These are phyloP conservation scores for Thrips palmi DNA, from an alignment of 1,140 invertebrate genomes.

Conservation along the genomic window DNA sequence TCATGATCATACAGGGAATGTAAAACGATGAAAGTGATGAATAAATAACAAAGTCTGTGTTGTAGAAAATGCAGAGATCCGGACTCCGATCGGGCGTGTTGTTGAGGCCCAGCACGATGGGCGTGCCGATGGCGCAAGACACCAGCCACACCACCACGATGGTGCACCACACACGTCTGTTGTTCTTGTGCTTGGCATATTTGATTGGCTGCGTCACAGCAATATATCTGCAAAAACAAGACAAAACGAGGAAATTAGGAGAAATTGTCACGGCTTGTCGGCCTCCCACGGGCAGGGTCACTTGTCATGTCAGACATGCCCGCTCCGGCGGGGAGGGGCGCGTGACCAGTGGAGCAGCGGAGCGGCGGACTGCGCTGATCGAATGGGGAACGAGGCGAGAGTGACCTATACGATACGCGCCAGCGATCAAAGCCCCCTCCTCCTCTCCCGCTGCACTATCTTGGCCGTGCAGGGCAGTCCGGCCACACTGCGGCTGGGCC, in stretches of 20 bases:
- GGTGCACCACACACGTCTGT: conserved; percentile 81
- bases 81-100: conserved; percentile 59
- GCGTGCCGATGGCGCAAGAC: conserved; percentile 88
- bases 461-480: too few relatives aligned
- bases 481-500: too few relatives aligned
- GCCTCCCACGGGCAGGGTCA: too few relatives aligned
- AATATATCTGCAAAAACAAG: conserved; percentile 68
- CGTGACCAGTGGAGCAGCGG: neutral
- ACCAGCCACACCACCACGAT: conserved; percentile 94
- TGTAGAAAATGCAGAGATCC: conserved; percentile 87
- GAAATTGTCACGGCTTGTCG: neutral
- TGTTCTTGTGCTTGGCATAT: conserved; percentile 97
- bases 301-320: too few relatives aligned
- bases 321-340: too few relatives aligned
- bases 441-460: too few relatives aligned
- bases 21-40: conserved; percentile 97
- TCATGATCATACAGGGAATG: conserved; percentile 97
- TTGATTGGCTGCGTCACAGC: conserved; percentile 97
- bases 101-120: conserved; percentile 91
- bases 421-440: too few relatives aligned
- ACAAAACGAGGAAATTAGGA: conserved; percentile 2
- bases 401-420: too few relatives aligned
- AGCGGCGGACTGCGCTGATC: too few relatives aligned
- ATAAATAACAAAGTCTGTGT: conserved; percentile 94
- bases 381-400: too few relatives aligned